These are phyloP conservation scores for Cantharis rustica DNA, from an alignment of 2,888 invertebrate species.

Conservation along the genomic window DNA sequence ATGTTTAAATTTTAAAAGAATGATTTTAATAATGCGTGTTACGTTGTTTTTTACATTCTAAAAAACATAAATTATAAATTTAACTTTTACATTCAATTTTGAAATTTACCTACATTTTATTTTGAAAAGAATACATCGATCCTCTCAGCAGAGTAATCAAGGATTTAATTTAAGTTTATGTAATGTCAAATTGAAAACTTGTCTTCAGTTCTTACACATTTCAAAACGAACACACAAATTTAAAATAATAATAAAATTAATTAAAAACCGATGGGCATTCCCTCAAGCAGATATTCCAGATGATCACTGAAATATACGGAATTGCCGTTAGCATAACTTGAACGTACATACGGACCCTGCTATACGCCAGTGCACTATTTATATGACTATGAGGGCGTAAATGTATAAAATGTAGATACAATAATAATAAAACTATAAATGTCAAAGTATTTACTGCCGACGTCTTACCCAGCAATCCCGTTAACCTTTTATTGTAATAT, in stretches of 20 bases:
- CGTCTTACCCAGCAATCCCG: background rate
- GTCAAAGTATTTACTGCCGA: background rate
- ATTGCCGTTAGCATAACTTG: background rate
- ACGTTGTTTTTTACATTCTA: background rate
- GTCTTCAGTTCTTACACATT: background rate
- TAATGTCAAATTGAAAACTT: background rate
- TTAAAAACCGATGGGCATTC: background rate
- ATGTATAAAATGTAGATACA: background rate
- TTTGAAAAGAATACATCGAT: background rate
- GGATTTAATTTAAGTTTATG: no score
- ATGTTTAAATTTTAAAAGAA: conserved; percentile 2
- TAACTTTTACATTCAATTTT: background rate
- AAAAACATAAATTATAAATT: background rate
- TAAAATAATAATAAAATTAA: background rate
- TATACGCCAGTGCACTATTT: background rate
- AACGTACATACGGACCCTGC: background rate
- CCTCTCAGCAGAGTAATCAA: background rate
- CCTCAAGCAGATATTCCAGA: background rate
- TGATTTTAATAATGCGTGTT: conserved; percentile 2
- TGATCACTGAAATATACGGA: background rate
- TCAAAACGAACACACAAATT: background rate
- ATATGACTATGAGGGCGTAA: background rate
- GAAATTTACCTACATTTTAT: background rate
- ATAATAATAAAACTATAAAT: background rate
- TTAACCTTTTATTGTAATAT: background rate